Base-by-base conservation (phyloP, 1,140 invertebrate genomes). In the Armadillidium nasatum region DNA sequence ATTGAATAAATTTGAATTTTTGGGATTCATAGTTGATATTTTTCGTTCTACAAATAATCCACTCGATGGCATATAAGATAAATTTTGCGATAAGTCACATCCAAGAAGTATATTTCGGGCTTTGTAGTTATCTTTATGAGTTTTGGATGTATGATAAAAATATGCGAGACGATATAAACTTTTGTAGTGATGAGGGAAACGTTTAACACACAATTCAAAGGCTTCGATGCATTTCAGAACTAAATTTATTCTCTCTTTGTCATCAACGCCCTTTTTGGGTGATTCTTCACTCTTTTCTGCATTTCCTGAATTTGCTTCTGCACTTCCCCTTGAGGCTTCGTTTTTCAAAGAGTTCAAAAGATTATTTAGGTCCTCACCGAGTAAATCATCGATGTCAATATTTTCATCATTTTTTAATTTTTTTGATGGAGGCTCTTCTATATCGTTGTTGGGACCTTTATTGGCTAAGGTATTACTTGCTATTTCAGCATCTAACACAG, bases 131-230 rank as follows among this genome's bases (percentile, higher is more conserved):
- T 93, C 88, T 83, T 89, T 90, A 67, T 88, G 87, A 67, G 86
- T 86, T 82, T 90, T 88, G 23, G 91, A 93, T 76, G 91, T 88
- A 83, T 91, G 92, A 84, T 91, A 95, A 82, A 93, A 91, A 84
- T 95, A 89, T 1, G 93, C 91, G 44, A 97, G 84, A 78, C 94
- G 88, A 84, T 96, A 97, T 43, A 95, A 87, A 0, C 94, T 93
- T 85, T 97, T 97, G 84, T 96, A 97, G 86, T 98, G 94, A 81
- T 93, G 92, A 0, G 93, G 90, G 85, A 95, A 95, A 60, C 95
- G 86, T 70, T 89, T 88, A 6, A 94, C 87, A 84, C 94, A 97
- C 79, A 94, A 88, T 85, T 94, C 91, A 69, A 97, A 84, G 19
- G 92, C 93, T 82, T 88, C 87, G 23, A 95, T 82, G 84, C 94